Base-by-base conservation (phyloP, 2,797 vertebrate genomes). In the Sorex maritimensis region DNA sequence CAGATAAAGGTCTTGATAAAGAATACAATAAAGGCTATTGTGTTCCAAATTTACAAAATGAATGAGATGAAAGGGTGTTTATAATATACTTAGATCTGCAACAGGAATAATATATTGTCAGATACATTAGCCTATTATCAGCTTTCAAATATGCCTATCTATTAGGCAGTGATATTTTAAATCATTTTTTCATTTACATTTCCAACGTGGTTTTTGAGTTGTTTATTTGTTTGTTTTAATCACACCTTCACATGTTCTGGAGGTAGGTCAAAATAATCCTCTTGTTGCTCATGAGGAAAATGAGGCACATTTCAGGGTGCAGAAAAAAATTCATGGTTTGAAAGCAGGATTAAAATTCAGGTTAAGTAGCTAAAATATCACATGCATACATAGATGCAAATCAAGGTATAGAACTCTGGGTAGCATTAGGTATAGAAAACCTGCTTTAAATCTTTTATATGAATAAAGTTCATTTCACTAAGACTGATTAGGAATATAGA, bases 191-290 rank as follows among this genome's bases (percentile, higher is more conserved):
- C 67, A 78, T 24, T 77, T 68, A 86, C 28, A 74, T 89, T 86
- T 94, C 91, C 87, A 92, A 96, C 94, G 65, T 88, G 52, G 26
- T 84, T 92, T 92, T 61, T 19, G 58, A 61, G 19, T 72, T 28
- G 55, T 14, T 15, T 68, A 61, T 61, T 61, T 61, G 13, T 58
- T 61, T 34, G 34, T 34, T 61, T 73, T 24, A 73, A 41, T 17
- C 13, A 24, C 12, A 44, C 5, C 68, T 38, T 86, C 74, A 74
- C 44, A 67, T 23, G 86, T 65, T 94, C 83, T 44, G 46, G 96
- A 95, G 94, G 92, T 95, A 96, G 94, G 69, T 92, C 58, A 68
- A 52, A 92, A 68, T 90, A 67, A 79, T 90, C 91, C 74, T 85
- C 84, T 95, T 92, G 72, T 80, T 84, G n/a, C 58, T 72, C 6